Percentiles rank a stretch among this genome's conserved stretches.
Conservation (phyloP, 2,113 vertebrate species). For the Chloropsis hardwickii region DNA sequence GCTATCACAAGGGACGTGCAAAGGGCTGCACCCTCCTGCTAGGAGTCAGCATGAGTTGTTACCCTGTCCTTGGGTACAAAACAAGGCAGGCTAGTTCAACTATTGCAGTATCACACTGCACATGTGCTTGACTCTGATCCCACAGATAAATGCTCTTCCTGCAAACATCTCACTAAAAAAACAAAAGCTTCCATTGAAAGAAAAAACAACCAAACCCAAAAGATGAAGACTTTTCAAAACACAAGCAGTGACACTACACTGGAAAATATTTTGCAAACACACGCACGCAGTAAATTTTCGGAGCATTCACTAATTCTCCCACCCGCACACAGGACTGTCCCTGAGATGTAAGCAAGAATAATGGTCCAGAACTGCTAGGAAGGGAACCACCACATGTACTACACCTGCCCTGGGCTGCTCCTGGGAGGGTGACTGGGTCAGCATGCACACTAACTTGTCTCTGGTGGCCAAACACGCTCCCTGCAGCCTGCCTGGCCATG, state of each 20-base stretch:
- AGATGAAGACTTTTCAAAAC: background rate
- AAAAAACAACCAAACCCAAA: background rate
- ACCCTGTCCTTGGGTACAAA: background rate
- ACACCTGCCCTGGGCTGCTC: background rate
- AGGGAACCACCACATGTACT: background rate
- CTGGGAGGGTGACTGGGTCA: background rate
- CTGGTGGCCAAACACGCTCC: accelerated
- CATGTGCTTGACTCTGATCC: background rate
- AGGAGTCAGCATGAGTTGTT: background rate
- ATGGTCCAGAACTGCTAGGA: background rate
- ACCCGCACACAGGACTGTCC: accelerated
- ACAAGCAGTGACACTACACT: background rate
- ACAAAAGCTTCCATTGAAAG: background rate
- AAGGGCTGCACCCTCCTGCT: background rate
- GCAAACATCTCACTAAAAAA: background rate
- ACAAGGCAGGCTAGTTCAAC: background rate
- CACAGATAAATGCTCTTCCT: background rate
- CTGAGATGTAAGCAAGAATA: background rate
- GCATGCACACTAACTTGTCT: accelerated
- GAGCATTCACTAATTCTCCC: background rate
- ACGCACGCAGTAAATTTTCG: background rate
- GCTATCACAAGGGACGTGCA: background rate
- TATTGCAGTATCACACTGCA: background rate
- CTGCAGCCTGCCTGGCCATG: background rate
- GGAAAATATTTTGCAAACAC: background rate